Conservation (phyloP, 1,140 invertebrate genomes). For the Sinonovacula constricta region DNA sequence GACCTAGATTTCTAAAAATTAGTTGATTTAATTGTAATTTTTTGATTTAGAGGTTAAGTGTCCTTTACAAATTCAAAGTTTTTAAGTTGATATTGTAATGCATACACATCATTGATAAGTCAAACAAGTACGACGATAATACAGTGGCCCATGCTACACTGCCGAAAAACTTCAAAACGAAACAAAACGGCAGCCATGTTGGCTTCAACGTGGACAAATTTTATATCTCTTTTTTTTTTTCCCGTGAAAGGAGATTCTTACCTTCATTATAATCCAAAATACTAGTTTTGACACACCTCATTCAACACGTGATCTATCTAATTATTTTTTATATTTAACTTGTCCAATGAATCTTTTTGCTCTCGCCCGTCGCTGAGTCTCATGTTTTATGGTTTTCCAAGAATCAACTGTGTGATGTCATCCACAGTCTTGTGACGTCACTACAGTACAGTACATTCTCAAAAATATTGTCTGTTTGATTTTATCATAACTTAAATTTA, state of each 20-base stretch:
- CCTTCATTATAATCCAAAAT: constrained; percentile 43
- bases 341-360: constrained; percentile 35
- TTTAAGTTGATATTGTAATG: no score
- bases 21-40: no score
- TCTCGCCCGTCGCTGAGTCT: constrained; percentile 22
- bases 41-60: no score
- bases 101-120: no score
- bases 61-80: no score
- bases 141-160: no score
- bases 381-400: constrained; percentile 31
- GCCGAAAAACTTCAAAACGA: constrained; percentile 35
- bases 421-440: constrained; percentile 34
- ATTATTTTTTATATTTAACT: constrained; percentile 35
- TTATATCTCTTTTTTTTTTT: constrained; percentile 28
- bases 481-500: constrained; percentile 38
- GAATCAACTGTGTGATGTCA: constrained; percentile 36
- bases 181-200: constrained; percentile 37
- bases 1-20: no score
- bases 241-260: constrained; percentile 38
- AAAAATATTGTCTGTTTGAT: constrained; percentile 38
- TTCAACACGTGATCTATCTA: constrained; percentile 37
- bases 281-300: constrained; percentile 41
- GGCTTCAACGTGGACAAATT: constrained; percentile 31
- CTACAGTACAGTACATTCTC: constrained; percentile 35
- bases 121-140: no score